phyloP scores from a whole-genome alignment of 2,113 vertebrate genomes.

The Synodontis membranacea region DNA sequence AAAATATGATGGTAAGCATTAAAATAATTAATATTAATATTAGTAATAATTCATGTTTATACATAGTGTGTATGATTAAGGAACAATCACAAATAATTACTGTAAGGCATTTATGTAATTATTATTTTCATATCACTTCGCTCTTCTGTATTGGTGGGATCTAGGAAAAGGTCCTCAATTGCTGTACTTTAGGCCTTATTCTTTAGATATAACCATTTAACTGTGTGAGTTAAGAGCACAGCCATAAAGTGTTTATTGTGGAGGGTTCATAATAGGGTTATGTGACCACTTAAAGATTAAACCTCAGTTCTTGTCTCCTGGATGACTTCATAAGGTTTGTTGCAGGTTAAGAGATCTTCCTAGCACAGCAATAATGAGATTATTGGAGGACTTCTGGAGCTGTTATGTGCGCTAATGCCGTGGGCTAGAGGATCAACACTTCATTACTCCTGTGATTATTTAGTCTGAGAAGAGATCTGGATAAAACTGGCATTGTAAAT shows the following conservation, averaged over 20 bases:
- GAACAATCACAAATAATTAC: neutral
- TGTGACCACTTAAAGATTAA: neutral
- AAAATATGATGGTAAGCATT: neutral
- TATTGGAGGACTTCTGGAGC: neutral
- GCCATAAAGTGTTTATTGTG: neutral
- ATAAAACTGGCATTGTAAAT: neutral
- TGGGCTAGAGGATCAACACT: neutral
- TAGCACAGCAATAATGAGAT: conserved; percentile 7
- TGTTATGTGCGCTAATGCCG: neutral
- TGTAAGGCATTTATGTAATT: neutral
- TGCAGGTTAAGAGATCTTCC: neutral
- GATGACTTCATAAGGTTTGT: neutral
- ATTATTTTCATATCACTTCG: neutral
- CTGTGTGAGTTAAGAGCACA: neutral
- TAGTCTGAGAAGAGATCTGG: neutral
- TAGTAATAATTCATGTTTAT: no score
- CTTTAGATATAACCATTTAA: neutral
- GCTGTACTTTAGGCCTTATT: neutral
- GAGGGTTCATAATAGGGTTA: neutral
- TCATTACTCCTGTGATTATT: neutral
- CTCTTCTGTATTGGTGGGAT: neutral
- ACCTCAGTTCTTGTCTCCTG: neutral
- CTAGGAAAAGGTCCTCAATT: neutral
- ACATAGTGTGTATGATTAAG: neutral
- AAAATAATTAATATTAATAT: no score